These are phyloP conservation scores for Lamellibrachia columna DNA, from an alignment of 2,888 invertebrate species.

Conservation along the genomic window DNA sequence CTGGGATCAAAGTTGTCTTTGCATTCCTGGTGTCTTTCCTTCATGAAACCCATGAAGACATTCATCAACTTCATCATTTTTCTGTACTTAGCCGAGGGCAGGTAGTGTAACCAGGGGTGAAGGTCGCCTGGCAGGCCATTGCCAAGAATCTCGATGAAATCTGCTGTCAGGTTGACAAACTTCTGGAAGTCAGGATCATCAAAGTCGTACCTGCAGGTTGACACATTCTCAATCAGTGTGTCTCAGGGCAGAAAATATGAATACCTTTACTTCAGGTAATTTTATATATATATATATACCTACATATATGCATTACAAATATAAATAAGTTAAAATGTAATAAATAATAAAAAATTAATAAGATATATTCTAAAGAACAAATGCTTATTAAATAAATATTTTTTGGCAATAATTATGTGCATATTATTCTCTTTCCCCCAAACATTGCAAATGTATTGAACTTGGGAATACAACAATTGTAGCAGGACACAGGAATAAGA, in stretches of 20 bases:
- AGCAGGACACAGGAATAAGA: too few relatives aligned
- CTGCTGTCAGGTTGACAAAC: slow-evolving; percentile 17
- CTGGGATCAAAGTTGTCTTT: slow-evolving; percentile 21
- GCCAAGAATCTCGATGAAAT: background rate
- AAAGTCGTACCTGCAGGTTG: slow-evolving; percentile 17
- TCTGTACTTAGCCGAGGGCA: background rate
- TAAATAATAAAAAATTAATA: too few relatives aligned
- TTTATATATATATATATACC: too few relatives aligned
- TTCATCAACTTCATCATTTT: background rate
- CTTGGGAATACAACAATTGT: too few relatives aligned
- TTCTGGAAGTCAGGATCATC: slow-evolving; percentile 20
- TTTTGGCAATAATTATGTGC: too few relatives aligned
- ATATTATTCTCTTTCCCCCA: too few relatives aligned
- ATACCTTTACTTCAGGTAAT: too few relatives aligned
- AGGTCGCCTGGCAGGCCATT: slow-evolving; percentile 22
- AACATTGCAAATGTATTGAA: too few relatives aligned
- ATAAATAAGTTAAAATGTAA: too few relatives aligned
- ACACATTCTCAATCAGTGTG: background rate
- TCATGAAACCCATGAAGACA: slow-evolving; percentile 6
- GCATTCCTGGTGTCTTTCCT: slow-evolving; percentile 18
- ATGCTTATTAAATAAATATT: too few relatives aligned
- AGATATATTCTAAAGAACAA: too few relatives aligned
- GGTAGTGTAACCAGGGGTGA: slow-evolving; percentile 18
- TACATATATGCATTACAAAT: too few relatives aligned
- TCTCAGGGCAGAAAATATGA: background rate